phyloP scores from a whole-genome alignment of 2,797 vertebrate species.

The Anisognathus igniventris region DNA sequence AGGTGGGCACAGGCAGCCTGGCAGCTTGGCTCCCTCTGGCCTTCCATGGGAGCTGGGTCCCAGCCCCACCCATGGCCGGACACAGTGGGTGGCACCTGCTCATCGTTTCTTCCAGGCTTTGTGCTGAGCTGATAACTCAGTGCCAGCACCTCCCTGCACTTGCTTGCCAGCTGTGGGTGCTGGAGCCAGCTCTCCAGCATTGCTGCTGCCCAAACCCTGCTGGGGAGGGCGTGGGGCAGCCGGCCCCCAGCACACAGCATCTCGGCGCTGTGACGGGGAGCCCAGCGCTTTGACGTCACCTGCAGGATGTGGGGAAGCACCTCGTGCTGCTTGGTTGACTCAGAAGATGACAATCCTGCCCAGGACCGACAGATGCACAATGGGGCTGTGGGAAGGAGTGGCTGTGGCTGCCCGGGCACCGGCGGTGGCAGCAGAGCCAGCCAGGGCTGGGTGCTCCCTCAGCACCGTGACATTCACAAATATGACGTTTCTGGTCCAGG shows the following conservation, averaged over 20 bases:
- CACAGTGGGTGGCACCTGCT: not conserved
- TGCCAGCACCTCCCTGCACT: not conserved
- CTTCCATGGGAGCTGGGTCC: fast-evolving
- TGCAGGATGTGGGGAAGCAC: not conserved
- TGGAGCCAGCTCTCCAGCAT: not conserved
- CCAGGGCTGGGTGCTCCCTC: not conserved
- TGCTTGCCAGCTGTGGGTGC: not conserved
- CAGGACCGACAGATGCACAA: not conserved
- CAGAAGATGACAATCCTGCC: not conserved
- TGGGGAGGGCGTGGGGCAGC: not conserved
- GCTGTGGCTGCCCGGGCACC: fast-evolving
- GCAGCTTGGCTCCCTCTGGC: not conserved
- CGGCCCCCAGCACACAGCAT: not conserved
- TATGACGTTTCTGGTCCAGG: not conserved
- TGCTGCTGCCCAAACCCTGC: not conserved
- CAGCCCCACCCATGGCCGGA: not conserved
- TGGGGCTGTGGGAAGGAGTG: not conserved
- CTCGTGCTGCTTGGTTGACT: slow-evolving; percentile 9
- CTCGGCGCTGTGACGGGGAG: fast-evolving
- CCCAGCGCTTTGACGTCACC: not conserved
- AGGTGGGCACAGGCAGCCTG: not conserved
- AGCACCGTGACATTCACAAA: fast-evolving
- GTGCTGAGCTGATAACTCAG: not conserved
- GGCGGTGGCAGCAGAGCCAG: not conserved
- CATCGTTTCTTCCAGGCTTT: not conserved